These are phyloP conservation scores for Lithophane socia DNA, from an alignment of 2,888 invertebrate species.

Conservation along the genomic window DNA sequence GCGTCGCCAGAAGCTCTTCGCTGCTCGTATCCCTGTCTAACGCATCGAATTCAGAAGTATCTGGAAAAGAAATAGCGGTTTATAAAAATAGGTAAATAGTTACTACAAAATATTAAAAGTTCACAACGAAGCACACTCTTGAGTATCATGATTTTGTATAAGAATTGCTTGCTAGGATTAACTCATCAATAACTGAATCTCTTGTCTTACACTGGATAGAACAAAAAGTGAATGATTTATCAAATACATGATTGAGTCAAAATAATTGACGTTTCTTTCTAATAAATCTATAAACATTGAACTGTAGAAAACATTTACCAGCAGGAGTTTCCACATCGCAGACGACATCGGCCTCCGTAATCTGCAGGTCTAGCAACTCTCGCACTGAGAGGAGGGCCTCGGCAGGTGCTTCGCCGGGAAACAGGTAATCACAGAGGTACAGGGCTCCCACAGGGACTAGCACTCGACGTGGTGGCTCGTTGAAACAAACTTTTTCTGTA, in stretches of 20 bases:
- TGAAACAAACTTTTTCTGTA: slow-evolving; percentile 94
- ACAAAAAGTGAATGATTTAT: background rate
- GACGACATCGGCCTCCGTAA: slow-evolving; percentile 93
- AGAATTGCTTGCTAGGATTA: background rate
- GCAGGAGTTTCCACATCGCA: slow-evolving; percentile 95
- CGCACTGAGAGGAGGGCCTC: slow-evolving; percentile 95
- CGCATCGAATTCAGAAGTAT: slow-evolving; percentile 88
- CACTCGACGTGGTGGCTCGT: slow-evolving; percentile 97
- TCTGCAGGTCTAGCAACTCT: slow-evolving; percentile 95
- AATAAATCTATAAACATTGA: background rate
- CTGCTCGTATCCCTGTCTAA: slow-evolving; percentile 88
- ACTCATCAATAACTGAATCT: background rate
- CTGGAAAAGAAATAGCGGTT: slow-evolving; percentile 67
- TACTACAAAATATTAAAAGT: slow-evolving; percentile 4
- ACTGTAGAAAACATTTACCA: slow-evolving; percentile 85
- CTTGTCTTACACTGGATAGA: too few species aligned
- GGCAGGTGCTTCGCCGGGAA: slow-evolving; percentile 96
- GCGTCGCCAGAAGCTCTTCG: slow-evolving; percentile 88
- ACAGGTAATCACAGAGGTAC: slow-evolving; percentile 96
- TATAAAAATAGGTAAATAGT: background rate
- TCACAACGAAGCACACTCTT: background rate
- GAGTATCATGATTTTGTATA: background rate
- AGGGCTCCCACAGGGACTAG: slow-evolving; percentile 93
- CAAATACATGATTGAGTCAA: background rate
- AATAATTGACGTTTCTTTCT: background rate